A percentile compares a stretch with the other conserved stretches of the same genome.
phyloP scores from a whole-genome alignment of 1,140 invertebrate genomes.

The Atta cephalotes region DNA sequence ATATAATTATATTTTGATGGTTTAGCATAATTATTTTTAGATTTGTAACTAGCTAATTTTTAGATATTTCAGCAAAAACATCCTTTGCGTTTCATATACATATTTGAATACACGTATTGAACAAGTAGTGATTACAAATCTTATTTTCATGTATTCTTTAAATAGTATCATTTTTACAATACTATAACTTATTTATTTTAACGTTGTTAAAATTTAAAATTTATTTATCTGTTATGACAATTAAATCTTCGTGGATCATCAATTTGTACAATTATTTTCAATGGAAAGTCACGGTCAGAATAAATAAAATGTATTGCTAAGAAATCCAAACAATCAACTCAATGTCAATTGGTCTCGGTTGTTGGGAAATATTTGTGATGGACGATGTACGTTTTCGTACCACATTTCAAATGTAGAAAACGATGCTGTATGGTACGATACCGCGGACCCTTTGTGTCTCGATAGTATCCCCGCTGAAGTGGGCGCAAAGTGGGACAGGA shows the following conservation, averaged over 20 bases:
- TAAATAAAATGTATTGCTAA: not conserved
- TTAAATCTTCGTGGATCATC: not conserved
- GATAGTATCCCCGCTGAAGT: not conserved
- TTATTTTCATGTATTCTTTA: not conserved
- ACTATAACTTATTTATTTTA: not conserved
- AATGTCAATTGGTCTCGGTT: not conserved
- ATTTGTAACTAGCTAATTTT: too few species aligned
- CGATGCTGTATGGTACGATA: not conserved
- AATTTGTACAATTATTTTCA: not conserved
- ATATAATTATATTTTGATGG: too few species aligned
- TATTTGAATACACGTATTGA: not conserved
- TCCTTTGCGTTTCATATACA: too few species aligned
- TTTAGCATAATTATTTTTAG: too few species aligned
- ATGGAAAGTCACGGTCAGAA: not conserved
- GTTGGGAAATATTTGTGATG: constrained; percentile 16
- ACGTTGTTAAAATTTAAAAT: not conserved
- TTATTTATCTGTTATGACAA: not conserved
- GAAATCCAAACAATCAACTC: constrained; percentile 5
- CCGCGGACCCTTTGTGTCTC: constrained; percentile 42
- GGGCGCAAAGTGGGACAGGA: constrained; percentile 1
- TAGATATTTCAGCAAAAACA: too few species aligned
- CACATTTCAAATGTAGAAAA: constrained; percentile 5
- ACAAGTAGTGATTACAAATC: not conserved
- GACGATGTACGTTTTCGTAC: constrained; percentile 6
- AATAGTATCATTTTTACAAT: not conserved